phyloP scores from a whole-genome alignment of 2,888 invertebrate species.

The Sturmia bella region DNA sequence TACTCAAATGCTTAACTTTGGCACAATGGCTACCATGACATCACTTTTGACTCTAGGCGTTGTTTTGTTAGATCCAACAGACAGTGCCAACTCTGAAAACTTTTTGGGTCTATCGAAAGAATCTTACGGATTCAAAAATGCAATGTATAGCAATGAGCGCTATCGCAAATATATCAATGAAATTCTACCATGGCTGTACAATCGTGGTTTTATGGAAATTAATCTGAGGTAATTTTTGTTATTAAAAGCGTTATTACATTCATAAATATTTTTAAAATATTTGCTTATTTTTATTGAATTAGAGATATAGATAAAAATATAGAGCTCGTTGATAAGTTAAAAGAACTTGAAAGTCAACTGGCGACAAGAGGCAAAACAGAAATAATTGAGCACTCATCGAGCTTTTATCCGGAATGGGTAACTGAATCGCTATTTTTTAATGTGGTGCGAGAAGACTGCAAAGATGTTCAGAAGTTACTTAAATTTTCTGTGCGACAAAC shows the following conservation, averaged over 20 bases:
- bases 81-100: conserved; percentile 76
- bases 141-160: conserved; percentile 74
- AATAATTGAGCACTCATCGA: not conserved
- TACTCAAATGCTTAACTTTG: conserved; percentile 73
- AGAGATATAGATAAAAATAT: conserved; percentile 48
- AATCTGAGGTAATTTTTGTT: conserved; percentile 23
- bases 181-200: conserved; percentile 78
- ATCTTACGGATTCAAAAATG: conserved; percentile 72
- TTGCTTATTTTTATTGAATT: not conserved
- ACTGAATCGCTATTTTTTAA: conserved; percentile 70
- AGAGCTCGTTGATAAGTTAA: conserved; percentile 28
- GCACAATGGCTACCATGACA: conserved; percentile 72
- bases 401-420: conserved; percentile 71
- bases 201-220: conserved; percentile 75
- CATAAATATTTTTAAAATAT: not conserved
- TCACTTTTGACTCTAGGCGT: conserved; percentile 70
- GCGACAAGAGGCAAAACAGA: not conserved
- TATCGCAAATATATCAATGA: conserved; percentile 74
- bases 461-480: conserved; percentile 70
- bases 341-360: not conserved
- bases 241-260: too few species aligned
- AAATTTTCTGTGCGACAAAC: conserved; percentile 70
- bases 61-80: conserved; percentile 77
- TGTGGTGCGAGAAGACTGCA: conserved; percentile 68
- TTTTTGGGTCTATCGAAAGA: conserved; percentile 70